Conservation (phyloP, 2,113 vertebrate genomes). For the Rhinolophus ferrumequinum region DNA sequence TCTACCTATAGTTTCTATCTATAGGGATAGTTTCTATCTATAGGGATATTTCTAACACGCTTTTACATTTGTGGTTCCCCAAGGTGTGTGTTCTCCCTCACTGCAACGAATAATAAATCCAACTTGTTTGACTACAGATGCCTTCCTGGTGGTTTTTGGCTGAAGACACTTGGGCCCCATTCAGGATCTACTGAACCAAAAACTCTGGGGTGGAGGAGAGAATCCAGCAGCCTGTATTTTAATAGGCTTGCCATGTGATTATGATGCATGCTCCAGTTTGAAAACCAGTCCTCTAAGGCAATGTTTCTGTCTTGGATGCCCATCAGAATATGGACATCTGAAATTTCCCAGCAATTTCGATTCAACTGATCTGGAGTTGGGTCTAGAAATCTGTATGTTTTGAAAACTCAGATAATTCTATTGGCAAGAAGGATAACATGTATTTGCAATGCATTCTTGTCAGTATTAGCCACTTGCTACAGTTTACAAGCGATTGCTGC, state of each 20-base stretch:
- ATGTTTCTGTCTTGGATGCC: background rate
- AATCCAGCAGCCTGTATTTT: background rate
- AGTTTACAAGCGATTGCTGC: background rate
- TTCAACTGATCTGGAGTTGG: background rate
- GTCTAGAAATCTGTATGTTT: background rate
- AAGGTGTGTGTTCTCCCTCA: background rate
- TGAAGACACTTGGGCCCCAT: background rate
- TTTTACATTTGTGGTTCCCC: background rate
- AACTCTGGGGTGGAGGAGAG: accelerated
- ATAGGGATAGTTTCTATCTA: background rate
- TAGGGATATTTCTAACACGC: background rate
- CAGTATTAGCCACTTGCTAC: background rate
- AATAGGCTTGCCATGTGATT: background rate
- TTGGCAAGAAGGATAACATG: background rate
- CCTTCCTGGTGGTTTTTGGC: background rate
- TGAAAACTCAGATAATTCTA: background rate
- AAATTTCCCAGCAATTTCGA: background rate
- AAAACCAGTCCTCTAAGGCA: background rate
- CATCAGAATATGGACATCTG: background rate
- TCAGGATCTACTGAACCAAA: background rate
- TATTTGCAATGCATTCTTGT: background rate
- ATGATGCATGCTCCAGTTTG: background rate
- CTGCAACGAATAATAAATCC: background rate
- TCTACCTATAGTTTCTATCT: background rate
- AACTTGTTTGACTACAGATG: background rate